Evolutionary conservation across 2,113 vertebrate species (phyloP), one percentile per base, ranked within the genome.

Genomic region (Lucifuga dentata): DNA sequence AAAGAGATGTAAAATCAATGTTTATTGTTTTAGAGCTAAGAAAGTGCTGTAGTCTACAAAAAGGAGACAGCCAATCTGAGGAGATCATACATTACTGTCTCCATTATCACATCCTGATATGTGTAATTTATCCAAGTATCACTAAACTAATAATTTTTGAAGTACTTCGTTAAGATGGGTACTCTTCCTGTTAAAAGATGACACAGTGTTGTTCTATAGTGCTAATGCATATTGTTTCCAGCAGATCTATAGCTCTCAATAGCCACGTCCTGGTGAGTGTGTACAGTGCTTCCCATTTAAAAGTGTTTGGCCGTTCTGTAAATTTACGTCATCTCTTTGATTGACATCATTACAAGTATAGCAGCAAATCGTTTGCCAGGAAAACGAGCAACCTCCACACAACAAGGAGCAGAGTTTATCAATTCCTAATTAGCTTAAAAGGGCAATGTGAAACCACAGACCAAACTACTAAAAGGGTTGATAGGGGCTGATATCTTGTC

Each of bases 381-480:
- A 62, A 73, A 76, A 82, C 66, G 56, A 57, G 60, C 68, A 77
- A 63, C 53, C 65, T 78, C 73, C 9, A 83, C 59, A 58, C 36
- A 60, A 57, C 61, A 46, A 71, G 61, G 61, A 23, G 57, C 29
- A 36, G 50, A 74, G 84, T 86, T 82, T 45, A 91, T 89, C 78
- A 84, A 69, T 82, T 78, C 52, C 76, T 81, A 89, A 90, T 92
- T 90, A 89, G 55, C 73, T 86, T 85, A 86, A 88, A 89, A 83
- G 84, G 66, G 51, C 70, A 83, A 67, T 16, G 61, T 63, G 68
- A 77, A 90, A 85, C 78, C 76, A 75, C 81, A 84, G 63, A 79
- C 52, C 79, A 55, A 71, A 66, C 57, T 53, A 68, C 62, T 73
- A 81, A 86, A 85, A 80, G 64, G 84, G 67, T 55, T 82, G 49